Evolutionary conservation across 53 echinoderm and acorn worm genomes (phyloP).

Genomic region (Luidia sarsii): DNA sequence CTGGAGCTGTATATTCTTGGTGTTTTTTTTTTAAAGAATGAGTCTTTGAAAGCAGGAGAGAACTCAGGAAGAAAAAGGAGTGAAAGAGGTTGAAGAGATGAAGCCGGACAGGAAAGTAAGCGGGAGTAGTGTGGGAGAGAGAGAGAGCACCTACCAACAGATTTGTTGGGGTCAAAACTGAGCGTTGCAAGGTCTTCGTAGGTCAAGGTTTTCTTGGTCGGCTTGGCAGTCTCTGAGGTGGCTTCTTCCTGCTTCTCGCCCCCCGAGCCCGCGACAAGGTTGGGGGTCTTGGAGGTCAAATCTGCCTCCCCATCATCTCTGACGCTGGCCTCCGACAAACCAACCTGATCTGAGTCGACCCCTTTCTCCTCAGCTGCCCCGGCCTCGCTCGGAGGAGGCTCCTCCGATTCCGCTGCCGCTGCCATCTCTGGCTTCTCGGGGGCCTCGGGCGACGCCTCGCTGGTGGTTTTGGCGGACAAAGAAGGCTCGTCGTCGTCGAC

Average conservation of each 20-base stretch:
- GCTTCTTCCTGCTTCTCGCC: too few relatives aligned
- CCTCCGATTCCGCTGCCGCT: background rate
- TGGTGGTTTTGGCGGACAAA: too few relatives aligned
- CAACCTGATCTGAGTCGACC: conserved; percentile 2
- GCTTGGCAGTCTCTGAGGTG: background rate
- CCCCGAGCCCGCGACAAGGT: background rate
- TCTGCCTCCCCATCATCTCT: background rate
- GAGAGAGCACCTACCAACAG: conserved; percentile 49
- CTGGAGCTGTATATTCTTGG: too few relatives aligned
- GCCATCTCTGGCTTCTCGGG: background rate
- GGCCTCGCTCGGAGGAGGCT: background rate
- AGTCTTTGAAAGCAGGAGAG: background rate
- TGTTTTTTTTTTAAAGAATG: too few relatives aligned
- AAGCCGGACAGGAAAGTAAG: background rate
- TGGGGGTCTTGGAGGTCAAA: background rate
- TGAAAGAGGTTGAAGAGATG: conserved; percentile 4
- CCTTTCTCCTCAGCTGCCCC: background rate
- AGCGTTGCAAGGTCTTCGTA: conserved; percentile 22
- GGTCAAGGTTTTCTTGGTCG: background rate
- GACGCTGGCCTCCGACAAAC: background rate
- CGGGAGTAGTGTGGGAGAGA: background rate
- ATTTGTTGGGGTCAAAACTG: conserved; percentile 40
- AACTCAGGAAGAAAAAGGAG: background rate
- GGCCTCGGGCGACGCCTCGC: background rate
- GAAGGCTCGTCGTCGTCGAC: too few relatives aligned